Percentiles rank a stretch among this genome's conserved stretches.
Conservation (phyloP, 2,888 invertebrate genomes). For the Tromatobia lineatoria region DNA sequence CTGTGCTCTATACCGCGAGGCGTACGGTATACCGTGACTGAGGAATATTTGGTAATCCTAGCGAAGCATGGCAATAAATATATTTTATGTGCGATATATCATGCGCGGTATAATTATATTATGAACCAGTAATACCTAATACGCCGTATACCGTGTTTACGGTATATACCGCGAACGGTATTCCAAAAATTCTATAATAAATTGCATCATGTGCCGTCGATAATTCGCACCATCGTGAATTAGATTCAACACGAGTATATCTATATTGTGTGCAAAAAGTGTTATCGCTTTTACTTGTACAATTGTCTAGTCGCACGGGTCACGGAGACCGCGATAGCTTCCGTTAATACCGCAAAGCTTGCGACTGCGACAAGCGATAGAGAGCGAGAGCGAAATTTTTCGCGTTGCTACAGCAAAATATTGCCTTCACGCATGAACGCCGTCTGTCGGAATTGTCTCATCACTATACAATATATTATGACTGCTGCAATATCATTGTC, state of each 20-base stretch:
- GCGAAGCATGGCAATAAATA: no score
- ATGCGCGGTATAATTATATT: no score
- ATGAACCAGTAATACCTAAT: no score
- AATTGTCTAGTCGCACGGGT: conserved; percentile 64
- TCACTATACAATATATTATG: neutral
- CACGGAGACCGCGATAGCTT: conserved; percentile 58
- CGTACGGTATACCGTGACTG: no score
- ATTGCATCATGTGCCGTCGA: conserved; percentile 23
- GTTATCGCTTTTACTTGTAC: conserved; percentile 59
- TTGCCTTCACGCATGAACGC: neutral
- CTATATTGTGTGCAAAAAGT: conserved; percentile 40
- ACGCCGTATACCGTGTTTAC: no score
- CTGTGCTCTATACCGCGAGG: no score
- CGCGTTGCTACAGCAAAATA: neutral
- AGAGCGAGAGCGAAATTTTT: neutral
- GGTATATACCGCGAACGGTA: no score
- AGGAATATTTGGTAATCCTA: no score
- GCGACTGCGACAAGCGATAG: neutral
- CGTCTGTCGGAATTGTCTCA: neutral
- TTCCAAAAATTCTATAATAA: conserved; percentile 25
- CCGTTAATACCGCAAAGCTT: neutral
- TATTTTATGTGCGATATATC: no score
- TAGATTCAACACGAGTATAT: conserved; percentile 33
- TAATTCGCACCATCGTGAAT: conserved; percentile 36
- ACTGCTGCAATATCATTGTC: neutral